Conservation (phyloP, 2,113 vertebrate genomes). For the Loxodonta africana region DNA sequence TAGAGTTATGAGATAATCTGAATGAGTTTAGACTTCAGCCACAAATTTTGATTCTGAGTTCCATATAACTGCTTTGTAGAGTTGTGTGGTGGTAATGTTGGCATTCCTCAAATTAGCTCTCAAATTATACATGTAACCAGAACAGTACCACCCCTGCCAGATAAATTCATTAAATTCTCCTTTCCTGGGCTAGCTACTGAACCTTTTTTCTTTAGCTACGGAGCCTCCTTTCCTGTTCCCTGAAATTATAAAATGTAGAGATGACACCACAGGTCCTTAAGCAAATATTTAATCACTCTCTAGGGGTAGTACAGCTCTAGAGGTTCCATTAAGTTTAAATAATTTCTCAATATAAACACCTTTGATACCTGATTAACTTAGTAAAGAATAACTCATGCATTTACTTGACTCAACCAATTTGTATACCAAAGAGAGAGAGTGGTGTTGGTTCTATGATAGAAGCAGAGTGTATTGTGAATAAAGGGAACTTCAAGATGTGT, state of each 20-base stretch:
- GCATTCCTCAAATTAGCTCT: neutral
- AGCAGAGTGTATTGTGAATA: neutral
- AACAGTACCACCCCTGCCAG: neutral
- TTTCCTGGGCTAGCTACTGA: neutral
- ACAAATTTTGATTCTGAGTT: slow-evolving; percentile 21
- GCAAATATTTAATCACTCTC: neutral
- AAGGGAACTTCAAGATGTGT: neutral
- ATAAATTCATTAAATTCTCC: neutral
- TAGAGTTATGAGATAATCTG: neutral
- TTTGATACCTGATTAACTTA: neutral
- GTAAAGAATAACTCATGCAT: neutral
- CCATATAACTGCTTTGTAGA: neutral
- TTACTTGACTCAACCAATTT: slow-evolving; percentile 42
- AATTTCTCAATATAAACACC: slow-evolving; percentile 41
- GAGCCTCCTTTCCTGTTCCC: neutral
- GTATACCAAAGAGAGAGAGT: neutral
- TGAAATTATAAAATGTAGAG: neutral
- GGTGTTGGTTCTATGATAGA: neutral
- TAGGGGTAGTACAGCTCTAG: neutral
- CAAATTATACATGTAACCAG: neutral
- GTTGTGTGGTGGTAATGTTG: neutral
- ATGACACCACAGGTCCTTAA: neutral
- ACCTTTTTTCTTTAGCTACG: neutral
- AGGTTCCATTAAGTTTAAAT: neutral
- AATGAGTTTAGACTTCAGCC: neutral